A percentile compares a stretch with the other conserved stretches of the same genome.
Evolutionary conservation across 2,797 vertebrate genomes (phyloP).

Genomic region (Brotogeris chrysoptera): DNA sequence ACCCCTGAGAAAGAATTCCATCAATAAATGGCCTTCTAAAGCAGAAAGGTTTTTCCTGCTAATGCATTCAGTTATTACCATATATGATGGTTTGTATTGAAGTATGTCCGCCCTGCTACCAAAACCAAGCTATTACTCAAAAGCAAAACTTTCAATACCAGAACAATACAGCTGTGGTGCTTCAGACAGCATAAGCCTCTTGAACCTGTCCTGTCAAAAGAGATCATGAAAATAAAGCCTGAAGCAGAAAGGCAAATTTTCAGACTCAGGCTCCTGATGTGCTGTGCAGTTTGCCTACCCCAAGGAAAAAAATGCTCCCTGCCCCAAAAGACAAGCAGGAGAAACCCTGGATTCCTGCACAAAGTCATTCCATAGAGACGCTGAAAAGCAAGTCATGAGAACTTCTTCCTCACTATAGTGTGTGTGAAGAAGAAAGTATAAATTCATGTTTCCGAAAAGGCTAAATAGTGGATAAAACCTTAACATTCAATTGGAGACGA

Average conservation of each 20-base stretch:
- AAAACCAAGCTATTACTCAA: neutral
- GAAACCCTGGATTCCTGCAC: neutral
- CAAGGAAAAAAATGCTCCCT: neutral
- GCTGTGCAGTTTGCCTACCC: neutral
- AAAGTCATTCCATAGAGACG: neutral
- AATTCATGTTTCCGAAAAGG: neutral
- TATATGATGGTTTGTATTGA: neutral
- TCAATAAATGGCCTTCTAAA: neutral
- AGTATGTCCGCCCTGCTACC: neutral
- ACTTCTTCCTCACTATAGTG: neutral
- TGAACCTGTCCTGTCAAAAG: neutral
- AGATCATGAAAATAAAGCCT: neutral
- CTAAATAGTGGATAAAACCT: neutral
- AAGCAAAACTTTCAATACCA: neutral
- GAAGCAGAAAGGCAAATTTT: neutral
- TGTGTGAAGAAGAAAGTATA: neutral
- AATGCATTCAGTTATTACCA: neutral
- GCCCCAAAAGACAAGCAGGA: neutral
- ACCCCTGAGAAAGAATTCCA: neutral
- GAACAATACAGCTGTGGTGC: neutral
- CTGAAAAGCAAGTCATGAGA: neutral
- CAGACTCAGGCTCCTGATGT: neutral
- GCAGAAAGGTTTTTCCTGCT: neutral
- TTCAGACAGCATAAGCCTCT: neutral
- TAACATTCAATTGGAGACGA: accelerated